Conservation (phyloP, 2,888 invertebrate species). For the Biston betularia region DNA sequence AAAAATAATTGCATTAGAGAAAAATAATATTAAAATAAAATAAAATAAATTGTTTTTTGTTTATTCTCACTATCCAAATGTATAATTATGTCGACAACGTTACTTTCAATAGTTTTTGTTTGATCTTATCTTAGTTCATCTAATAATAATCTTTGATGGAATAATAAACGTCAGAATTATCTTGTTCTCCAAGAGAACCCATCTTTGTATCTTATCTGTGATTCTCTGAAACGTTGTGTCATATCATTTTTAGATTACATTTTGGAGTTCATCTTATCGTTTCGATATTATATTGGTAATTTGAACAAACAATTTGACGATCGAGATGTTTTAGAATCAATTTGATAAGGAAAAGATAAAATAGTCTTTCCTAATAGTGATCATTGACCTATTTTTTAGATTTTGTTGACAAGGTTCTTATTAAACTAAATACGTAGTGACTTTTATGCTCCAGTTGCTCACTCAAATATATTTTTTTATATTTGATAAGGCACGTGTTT, state of each 20-base stretch:
- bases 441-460: too few species aligned
- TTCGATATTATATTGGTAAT: conserved; percentile 26
- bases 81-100: conserved; percentile 71
- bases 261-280: conserved; percentile 27
- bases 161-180: conserved; percentile 56
- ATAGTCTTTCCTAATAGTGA: not conserved
- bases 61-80: not conserved
- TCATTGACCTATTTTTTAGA: not conserved
- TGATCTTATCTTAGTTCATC: conserved; percentile 50
- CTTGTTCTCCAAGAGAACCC: conserved; percentile 52
- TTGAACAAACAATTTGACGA: conserved; percentile 28
- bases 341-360: conserved; percentile 8
- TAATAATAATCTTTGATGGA: conserved; percentile 52
- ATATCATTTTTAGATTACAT: conserved; percentile 42
- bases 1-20: not conserved
- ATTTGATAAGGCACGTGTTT: too few species aligned
- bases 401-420: not conserved
- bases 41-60: too few species aligned
- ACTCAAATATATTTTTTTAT: too few species aligned
- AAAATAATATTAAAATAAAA: not conserved
- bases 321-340: conserved; percentile 25
- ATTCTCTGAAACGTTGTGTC: conserved; percentile 55
- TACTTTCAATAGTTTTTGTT: conserved; percentile 49
- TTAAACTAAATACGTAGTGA: not conserved
- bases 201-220: conserved; percentile 69